Conservation (phyloP, 2,797 vertebrate genomes). For the Notolepis coatsorum region DNA sequence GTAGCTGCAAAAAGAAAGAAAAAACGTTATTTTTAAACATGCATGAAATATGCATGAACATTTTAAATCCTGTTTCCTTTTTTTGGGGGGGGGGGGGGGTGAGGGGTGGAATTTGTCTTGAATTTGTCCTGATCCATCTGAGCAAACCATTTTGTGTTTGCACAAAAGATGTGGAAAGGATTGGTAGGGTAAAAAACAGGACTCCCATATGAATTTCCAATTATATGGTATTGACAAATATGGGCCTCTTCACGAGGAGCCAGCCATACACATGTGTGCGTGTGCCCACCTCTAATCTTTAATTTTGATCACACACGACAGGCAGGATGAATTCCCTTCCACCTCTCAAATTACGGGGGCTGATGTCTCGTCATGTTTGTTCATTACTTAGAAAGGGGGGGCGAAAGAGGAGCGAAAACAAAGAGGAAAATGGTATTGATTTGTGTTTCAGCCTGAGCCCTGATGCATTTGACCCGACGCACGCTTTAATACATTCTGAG, state of each 20-base stretch:
- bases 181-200: slow-evolving; percentile 37
- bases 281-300: slow-evolving; percentile 66
- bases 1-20: slow-evolving; percentile 23
- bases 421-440: slow-evolving; percentile 84
- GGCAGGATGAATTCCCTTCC: slow-evolving; percentile 78
- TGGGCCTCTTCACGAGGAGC: slow-evolving; percentile 53
- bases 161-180: slow-evolving; percentile 60
- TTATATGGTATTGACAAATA: slow-evolving; percentile 69
- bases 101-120: slow-evolving; percentile 42
- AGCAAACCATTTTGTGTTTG: slow-evolving; percentile 68
- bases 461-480: slow-evolving; percentile 83
- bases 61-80: too few relatives aligned
- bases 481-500: slow-evolving; percentile 83
- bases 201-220: slow-evolving; percentile 69
- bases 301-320: slow-evolving; percentile 77
- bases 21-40: too few relatives aligned
- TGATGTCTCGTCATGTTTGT: slow-evolving; percentile 87
- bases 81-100: not conserved
- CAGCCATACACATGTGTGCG: slow-evolving; percentile 50
- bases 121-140: slow-evolving; percentile 65
- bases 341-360: slow-evolving; percentile 81
- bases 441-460: slow-evolving; percentile 77
- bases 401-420: slow-evolving; percentile 73
- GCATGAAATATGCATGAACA: too few relatives aligned
- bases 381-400: slow-evolving; percentile 79